Percentiles rank a stretch among this genome's conserved stretches.
Evolutionary conservation across 2,888 invertebrate genomes (phyloP).

Genomic region (Tipula lateralis): DNA sequence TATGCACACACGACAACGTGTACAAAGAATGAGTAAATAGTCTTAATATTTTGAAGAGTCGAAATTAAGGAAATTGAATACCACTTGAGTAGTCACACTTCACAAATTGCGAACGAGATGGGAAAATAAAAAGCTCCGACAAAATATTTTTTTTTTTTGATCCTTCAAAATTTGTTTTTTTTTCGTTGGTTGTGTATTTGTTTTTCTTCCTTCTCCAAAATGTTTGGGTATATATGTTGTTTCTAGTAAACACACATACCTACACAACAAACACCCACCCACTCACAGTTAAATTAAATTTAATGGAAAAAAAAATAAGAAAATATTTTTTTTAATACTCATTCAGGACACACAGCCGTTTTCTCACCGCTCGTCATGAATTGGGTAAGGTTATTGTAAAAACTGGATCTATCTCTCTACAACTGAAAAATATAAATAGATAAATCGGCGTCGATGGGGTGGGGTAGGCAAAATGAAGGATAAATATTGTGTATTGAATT

Average conservation of each 20-base stretch:
- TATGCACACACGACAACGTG: background rate
- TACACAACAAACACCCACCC: background rate
- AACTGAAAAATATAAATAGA: background rate
- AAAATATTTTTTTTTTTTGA: background rate
- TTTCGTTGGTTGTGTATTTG: background rate
- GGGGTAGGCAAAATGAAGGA: background rate
- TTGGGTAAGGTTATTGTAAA: background rate
- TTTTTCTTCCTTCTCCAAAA: background rate
- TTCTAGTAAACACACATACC: background rate
- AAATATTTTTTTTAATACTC: background rate
- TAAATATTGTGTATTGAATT: slow-evolving; percentile 15
- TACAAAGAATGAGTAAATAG: background rate
- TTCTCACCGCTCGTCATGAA: background rate
- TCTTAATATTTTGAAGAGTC: background rate
- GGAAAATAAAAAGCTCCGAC: background rate
- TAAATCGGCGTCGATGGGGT: background rate
- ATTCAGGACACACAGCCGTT: background rate
- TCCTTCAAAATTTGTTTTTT: background rate
- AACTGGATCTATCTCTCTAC: background rate
- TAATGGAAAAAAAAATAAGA: slow-evolving; percentile 8
- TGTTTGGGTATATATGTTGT: background rate
- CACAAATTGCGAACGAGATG: background rate
- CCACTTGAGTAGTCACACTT: slow-evolving; percentile 4
- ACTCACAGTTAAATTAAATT: background rate
- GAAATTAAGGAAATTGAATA: background rate